Evolutionary conservation across 2,113 vertebrate genomes (phyloP).

Genomic region (Isurus oxyrinchus): DNA sequence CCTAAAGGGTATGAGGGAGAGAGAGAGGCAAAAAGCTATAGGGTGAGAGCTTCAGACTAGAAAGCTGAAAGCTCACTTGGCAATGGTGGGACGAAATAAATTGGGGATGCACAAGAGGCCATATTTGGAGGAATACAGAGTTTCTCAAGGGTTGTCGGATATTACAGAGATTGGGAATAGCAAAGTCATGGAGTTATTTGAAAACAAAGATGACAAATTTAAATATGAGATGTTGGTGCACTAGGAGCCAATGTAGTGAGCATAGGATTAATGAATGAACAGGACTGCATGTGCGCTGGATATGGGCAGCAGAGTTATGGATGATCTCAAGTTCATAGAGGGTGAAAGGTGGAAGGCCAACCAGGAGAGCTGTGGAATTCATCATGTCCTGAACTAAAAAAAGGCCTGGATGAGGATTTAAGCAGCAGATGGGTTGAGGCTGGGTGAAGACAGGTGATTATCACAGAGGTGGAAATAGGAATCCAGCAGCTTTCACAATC

Average conservation of each 20-base stretch:
- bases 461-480: not conserved
- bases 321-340: not conserved
- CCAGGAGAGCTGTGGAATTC: not conserved
- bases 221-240: not conserved
- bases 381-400: not conserved
- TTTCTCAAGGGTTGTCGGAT: not conserved
- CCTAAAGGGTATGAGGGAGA: not conserved
- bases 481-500: not conserved
- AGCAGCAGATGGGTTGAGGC: not conserved
- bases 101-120: no score
- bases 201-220: not conserved
- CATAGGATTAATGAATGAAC: not conserved
- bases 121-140: not conserved
- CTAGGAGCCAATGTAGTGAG: not conserved
- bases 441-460: not conserved
- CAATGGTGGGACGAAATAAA: no score
- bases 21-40: not conserved
- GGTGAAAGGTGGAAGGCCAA: not conserved
- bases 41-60: not conserved
- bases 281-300: no score
- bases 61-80: not conserved
- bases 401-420: not conserved
- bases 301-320: not conserved
- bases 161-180: not conserved
- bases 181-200: not conserved